These are phyloP conservation scores for Halocaridina rubra DNA, from an alignment of 2,888 invertebrate genomes.

Conservation along the genomic window DNA sequence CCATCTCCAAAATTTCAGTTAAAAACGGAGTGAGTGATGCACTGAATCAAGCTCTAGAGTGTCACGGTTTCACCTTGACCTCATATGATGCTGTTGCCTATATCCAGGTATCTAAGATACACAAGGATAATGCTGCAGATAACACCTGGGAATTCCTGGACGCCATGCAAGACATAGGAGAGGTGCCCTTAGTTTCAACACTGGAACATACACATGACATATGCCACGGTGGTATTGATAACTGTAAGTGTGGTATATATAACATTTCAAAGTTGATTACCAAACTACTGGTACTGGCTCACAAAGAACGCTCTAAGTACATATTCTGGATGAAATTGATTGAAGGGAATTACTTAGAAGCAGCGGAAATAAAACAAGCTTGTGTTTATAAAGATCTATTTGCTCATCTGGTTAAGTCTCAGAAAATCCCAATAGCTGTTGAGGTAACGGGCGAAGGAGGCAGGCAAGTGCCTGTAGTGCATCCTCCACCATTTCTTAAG, in stretches of 20 bases:
- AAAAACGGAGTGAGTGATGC: too few species aligned
- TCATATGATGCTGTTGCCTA: too few species aligned
- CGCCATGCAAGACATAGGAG: background rate
- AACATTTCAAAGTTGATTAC: background rate
- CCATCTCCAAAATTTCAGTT: too few species aligned
- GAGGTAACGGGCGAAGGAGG: background rate
- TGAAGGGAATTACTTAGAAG: background rate
- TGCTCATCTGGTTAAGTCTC: background rate
- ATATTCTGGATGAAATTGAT: background rate
- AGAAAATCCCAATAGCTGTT: background rate
- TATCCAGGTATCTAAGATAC: too few species aligned
- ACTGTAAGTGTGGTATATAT: background rate
- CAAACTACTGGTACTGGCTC: background rate
- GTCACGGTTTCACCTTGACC: too few species aligned
- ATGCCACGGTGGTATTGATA: background rate
- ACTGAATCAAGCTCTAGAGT: too few species aligned
- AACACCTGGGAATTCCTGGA: background rate
- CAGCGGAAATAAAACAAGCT: background rate
- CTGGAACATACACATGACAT: background rate
- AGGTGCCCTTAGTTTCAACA: background rate
- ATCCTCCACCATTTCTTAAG: background rate
- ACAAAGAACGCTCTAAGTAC: background rate
- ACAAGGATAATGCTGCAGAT: background rate
- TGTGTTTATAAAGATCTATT: background rate
- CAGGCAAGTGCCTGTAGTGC: background rate